These are phyloP conservation scores for Ctenoplectra terminalis DNA, from an alignment of 1,140 invertebrate genomes.

Conservation along the genomic window DNA sequence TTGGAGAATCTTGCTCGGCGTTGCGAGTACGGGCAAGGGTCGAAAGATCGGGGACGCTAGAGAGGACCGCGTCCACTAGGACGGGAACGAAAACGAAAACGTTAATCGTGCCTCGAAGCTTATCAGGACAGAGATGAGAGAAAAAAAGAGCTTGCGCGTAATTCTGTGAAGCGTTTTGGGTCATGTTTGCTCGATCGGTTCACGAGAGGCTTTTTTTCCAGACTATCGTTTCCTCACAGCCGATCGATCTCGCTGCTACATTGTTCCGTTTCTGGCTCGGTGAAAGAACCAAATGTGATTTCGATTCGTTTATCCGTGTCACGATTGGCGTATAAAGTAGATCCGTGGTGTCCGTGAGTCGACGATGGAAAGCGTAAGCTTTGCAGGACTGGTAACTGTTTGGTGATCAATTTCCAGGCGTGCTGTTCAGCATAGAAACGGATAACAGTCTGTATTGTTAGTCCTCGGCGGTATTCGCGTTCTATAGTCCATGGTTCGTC, in stretches of 20 bases:
- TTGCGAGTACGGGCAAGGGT: neutral
- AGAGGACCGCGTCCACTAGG: neutral
- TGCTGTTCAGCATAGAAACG: constrained; percentile 4
- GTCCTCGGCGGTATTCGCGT: constrained; percentile 10
- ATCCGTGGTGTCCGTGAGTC: neutral
- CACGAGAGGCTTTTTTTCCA: no score
- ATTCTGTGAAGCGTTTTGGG: neutral
- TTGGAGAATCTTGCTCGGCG: neutral
- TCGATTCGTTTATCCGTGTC: neutral
- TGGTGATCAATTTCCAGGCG: constrained; percentile 37
- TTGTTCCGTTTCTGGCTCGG: neutral
- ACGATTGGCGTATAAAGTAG: neutral
- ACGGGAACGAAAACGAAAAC: constrained; percentile 2
- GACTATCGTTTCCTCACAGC: neutral
- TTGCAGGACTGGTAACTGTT: constrained; percentile 11
- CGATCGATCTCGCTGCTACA: no score
- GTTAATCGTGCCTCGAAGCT: constrained; percentile 32
- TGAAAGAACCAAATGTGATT: neutral
- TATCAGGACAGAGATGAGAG: constrained; percentile 3
- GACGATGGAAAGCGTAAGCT: neutral
- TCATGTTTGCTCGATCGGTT: neutral
- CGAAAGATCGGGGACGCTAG: neutral
- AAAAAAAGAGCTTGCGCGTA: neutral
- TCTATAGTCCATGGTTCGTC: constrained; percentile 28
- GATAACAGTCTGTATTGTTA: constrained; percentile 29